Evolutionary conservation across 2,113 vertebrate species (phyloP), one percentile per base, ranked within the genome.

Genomic region (Nycticorax nycticorax): DNA sequence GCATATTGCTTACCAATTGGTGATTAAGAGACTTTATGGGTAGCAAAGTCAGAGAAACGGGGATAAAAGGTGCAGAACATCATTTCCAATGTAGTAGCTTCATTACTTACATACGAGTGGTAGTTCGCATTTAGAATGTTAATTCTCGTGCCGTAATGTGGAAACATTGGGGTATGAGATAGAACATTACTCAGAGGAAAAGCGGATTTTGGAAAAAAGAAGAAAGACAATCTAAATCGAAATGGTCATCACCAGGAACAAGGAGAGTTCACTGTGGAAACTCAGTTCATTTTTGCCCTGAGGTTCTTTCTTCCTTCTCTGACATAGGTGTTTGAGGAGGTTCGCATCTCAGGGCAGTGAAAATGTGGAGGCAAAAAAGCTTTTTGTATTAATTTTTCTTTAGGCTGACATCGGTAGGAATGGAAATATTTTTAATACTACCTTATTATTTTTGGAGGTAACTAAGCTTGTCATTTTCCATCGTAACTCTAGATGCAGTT

Each of bases 381-480:
- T 85, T 76, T 92, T 91, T 64, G 27, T 82, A 62, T 87, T 87
- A 85, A 20, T 94, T 95, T 95, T 96, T 71, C 74, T 92, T 72
- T 79, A 75, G 66, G 78, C 53, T 1, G 12, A 52, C 35, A 48
- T 48, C 53, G n/a, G 73, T 78, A 63, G 67, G 74, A 88, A 79
- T 82, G 96, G 93, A 96, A 95, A 95, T 84, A 35, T 69, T 95
- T 93, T 79, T 80, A 93, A 83, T 93, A 33, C 45, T 63, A 8
- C 47, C n/a, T 81, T 47, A 83, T 88, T 79, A 84, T 92, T 93
- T 94, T 91, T 94, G 81, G 62, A 95, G 63, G 79, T 88, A 93
- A 67, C 75, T 86, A 52, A 85, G 47, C 47, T 74, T 87, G 77
- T 69, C 2, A 92, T 95, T 96, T 95, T 96, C 93, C 90, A 60